Conservation (phyloP, 2,797 vertebrate genomes). For the Falco rusticolus region DNA sequence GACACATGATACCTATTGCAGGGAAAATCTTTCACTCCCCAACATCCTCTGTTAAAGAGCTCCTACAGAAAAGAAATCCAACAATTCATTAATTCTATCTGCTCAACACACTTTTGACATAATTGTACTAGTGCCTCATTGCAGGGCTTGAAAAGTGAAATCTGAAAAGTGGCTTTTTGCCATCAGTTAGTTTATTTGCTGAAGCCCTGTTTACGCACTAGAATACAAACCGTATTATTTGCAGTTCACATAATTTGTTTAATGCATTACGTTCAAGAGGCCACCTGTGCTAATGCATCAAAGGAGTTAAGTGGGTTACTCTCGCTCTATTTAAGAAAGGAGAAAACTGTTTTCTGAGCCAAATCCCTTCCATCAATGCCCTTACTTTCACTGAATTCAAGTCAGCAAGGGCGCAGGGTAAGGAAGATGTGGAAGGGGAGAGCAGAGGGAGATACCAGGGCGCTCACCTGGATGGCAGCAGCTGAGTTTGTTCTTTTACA, state of each 20-base stretch:
- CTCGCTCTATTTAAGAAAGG: neutral
- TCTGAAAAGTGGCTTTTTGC: neutral
- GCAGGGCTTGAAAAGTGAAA: neutral
- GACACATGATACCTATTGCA: neutral
- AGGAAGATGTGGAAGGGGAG: neutral
- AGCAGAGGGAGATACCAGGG: neutral
- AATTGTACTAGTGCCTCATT: neutral
- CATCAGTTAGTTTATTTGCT: neutral
- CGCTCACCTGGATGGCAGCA: neutral
- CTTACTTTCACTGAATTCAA: neutral
- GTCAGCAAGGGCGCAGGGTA: neutral
- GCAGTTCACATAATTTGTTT: neutral
- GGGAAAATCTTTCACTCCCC: neutral
- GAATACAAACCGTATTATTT: neutral
- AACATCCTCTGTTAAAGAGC: neutral
- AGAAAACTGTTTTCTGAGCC: neutral
- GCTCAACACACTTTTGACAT: constrained; percentile 5
- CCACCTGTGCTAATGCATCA: neutral
- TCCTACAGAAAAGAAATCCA: constrained; percentile 16
- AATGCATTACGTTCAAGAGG: neutral
- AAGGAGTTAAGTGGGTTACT: neutral
- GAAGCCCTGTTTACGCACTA: neutral
- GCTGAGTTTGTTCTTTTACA: neutral
- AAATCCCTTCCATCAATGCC: neutral
- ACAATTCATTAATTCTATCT: constrained; percentile 49